Base-by-base conservation (phyloP, 2,797 vertebrate species). In the Diplodus sargus region DNA sequence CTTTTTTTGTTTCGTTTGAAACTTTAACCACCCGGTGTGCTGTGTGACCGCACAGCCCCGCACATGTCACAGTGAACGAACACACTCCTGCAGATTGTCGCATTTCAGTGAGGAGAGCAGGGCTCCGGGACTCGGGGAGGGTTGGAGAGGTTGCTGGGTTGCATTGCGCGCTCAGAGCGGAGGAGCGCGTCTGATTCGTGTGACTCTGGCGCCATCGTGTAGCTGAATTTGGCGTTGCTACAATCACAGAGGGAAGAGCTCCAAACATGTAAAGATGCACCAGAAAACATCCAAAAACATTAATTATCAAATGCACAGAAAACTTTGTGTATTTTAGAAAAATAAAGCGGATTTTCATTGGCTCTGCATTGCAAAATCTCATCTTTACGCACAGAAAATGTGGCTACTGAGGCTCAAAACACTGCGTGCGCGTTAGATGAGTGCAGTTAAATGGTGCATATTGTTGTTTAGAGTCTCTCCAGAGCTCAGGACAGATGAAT, bases 121-220 rank as follows among this genome's bases (percentile, higher is more conserved):
- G 30, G 30, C 30, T 8, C 8, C n/a, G 2, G 76, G 49, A 9
- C 34, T 57, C 28, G 28, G 28, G 28, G 28, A 28, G 28, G 28
- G 28, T 28, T 28, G 28, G 28, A 28, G 28, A 60, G 62, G 15
- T 22, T n/a, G 6, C 42, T 30, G 43, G 52, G 53, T 12, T 34
- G 13, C 14, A 25, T 5, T 34, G 34, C 34, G 53, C 39, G 68
- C 68, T n/a, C 61, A 0, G 8, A 34, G n/a, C 6, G 4, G 25
- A 2, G 0, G 76, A 68, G 70, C 14, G 70, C 12, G 14, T 58
- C 68, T 66, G 0, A 82, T 91, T 22, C 20, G 39, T 66, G 83
- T 28, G 85, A 67, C 94, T 94, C 90, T 93, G 86, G 91, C 94
- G 94, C 94, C 94, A 94, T 91, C 95, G 62, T 91, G 93, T 66